Evolutionary conservation across 92 coral and sea anemone species (phyloP).

Genomic region (Muricea muricata): DNA sequence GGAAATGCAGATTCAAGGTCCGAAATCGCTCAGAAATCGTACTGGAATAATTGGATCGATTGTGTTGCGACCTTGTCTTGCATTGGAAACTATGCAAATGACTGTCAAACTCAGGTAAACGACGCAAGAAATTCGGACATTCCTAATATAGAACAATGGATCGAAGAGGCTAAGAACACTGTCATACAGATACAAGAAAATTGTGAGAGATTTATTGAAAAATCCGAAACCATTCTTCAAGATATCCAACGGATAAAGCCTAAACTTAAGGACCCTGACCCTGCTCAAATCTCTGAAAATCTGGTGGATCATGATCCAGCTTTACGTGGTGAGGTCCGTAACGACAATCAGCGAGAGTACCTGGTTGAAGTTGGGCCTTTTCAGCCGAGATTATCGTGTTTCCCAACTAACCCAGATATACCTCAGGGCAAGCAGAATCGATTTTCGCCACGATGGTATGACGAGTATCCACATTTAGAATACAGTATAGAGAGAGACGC

Average conservation of each 20-base stretch:
- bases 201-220: neutral
- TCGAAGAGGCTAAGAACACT: neutral
- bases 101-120: constrained; percentile 10
- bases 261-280: neutral
- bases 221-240: constrained; percentile 5
- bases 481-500: neutral
- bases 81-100: neutral
- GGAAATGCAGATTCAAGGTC: constrained; percentile 11
- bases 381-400: constrained; percentile 13
- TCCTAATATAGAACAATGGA: constrained; percentile 1
- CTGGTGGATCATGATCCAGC: neutral
- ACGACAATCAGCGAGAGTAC: neutral
- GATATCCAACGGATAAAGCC: neutral
- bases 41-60: constrained; percentile 24
- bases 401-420: constrained; percentile 10
- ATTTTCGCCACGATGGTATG: constrained; percentile 16
- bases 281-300: neutral
- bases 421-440: constrained; percentile 17
- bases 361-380: constrained; percentile 28
- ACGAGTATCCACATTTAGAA: constrained; percentile 23
- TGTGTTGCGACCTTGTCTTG: constrained; percentile 25
- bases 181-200: constrained; percentile 1
- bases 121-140: neutral
- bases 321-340: neutral
- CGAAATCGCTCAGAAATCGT: constrained; percentile 14